A percentile compares a stretch with the other conserved stretches of the same genome.
These are phyloP conservation scores for Pterocles gutturalis DNA, from an alignment of 2,113 vertebrate species.

Conservation along the genomic window DNA sequence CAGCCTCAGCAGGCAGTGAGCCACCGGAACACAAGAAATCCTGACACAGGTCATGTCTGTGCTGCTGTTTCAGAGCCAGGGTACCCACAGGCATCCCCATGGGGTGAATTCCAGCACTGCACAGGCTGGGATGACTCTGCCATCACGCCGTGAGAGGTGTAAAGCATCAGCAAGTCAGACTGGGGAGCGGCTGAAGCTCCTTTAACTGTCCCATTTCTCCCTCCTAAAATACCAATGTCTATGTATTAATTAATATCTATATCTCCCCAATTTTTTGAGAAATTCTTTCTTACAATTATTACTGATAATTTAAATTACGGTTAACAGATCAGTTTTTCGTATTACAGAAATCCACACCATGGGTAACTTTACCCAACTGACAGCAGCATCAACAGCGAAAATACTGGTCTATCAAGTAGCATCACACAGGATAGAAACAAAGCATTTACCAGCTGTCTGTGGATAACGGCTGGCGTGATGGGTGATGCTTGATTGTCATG, in stretches of 20 bases:
- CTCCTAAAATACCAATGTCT: not conserved
- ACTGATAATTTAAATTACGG: not conserved
- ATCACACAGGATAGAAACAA: not conserved
- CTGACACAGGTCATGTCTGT: not conserved
- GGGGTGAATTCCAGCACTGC: not conserved
- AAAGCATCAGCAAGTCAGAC: not conserved
- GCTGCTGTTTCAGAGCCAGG: not conserved
- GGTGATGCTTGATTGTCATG: not conserved
- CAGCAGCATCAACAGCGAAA: not conserved
- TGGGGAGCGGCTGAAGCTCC: not conserved
- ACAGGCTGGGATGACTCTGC: not conserved
- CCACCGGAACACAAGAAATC: not conserved
- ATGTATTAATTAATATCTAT: not conserved
- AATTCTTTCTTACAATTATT: not conserved
- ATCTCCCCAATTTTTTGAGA: too few species aligned
- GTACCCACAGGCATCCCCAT: fast-evolving
- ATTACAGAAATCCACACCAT: not conserved
- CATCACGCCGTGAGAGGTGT: not conserved
- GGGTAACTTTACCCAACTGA: not conserved
- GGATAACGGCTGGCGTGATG: not conserved
- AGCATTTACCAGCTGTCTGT: not conserved
- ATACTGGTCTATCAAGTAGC: not conserved
- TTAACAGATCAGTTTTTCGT: not conserved
- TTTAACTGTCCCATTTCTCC: not conserved
- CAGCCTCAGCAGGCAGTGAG: not conserved